Base-by-base conservation (phyloP, 2,888 invertebrate species). In the Plebejus argus region DNA sequence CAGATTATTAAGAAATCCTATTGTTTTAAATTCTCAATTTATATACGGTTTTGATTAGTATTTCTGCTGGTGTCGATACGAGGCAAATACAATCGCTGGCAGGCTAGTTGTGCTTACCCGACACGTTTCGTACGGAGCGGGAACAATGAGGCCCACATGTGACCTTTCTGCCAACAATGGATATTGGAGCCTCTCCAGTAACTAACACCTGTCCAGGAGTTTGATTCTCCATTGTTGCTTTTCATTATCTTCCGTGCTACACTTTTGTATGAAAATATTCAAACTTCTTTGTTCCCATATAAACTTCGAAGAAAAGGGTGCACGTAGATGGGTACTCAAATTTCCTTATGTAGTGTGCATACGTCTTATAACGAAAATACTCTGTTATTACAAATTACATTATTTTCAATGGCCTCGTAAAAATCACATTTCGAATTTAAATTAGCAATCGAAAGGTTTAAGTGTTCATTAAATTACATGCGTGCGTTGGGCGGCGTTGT, bases 61-160 rank as follows among this genome's bases (percentile, higher is more conserved):
- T 87, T 85, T 85, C 83, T 81, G 86, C 85, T 85, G 85, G 88
- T 87, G 90, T 89, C 89, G 88, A 88, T 23, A 23, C 49, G 53
- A 18, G 15, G 71, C 74, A 45, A 66, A 49, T 74, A 53, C 49
- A 53, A 49, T 74, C 53, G 10, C 72, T 53, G 74, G 74, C 74
- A 28, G 49, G 23, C 49, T 74, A 72, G 72, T 88, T 88, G 84
- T 87, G 91, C 90, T 91, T 87, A 89, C 89, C 84, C 85, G 85
- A 88, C 90, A 91, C 89, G 89, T 91, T 88, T 86, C 83, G 82
- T 86, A 86, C 85, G 83, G 83, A 86, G 83, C 82, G 82, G 83
- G 87, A 86, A 90, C 89, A 91, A 90, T 89, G 89, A 86, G 85
- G 82, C 81, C 88, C 92, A 92, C 87, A 91, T 91, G 92, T 83